Evolutionary conservation across 2,113 vertebrate genomes (phyloP), one percentile per base, ranked within the genome.

Genomic region (Chascanopsetta lugubris): DNA sequence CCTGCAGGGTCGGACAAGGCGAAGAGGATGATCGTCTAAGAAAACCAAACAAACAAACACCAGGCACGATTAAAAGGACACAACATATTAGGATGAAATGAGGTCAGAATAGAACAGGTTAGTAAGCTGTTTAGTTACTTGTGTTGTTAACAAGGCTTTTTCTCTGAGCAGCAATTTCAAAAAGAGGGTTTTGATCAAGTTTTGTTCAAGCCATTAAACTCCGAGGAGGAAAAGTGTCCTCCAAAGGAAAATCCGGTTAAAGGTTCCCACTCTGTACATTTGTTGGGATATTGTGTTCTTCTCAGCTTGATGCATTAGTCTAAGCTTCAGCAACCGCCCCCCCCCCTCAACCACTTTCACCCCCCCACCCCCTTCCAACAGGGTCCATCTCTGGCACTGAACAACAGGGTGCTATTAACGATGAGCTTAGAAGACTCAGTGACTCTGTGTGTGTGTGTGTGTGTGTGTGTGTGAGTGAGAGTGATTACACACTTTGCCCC

Each of bases 371-470:
- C 30, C 56, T 46, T 57, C 77, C 59, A 64, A 80, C 83, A 84
- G 86, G 79, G 83, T 71, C 79, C 24, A 48, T 85, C 83, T 86
- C 81, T 87, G 87, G 80, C 87, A 87, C 82, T 83, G 79, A 86
- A 83, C 82, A 83, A 83, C 82, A 73, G 59, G 82, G 80, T 87
- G 85, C 82, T 87, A 81, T 85, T 88, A 85, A 74, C 66, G 51
- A 67, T 74, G 63, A 73, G 79, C 77, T 84, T 79, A 84, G 68
- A 78, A 55, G 65, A 82, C 79, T 85, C 69, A 72, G 57, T 77
- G 80, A 65, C 84, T 59, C 3, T 50, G 24, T 64, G 56, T 27
- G 54, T 55, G 24, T 55, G 57, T 61, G 54, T 60, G 53, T 59
- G 8, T 30, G 24, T 57, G 27, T 61, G 59, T 61, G 20, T 30